Evolutionary conservation across 1,140 invertebrate genomes (phyloP).

Genomic region (Drosophila prosaltans): DNA sequence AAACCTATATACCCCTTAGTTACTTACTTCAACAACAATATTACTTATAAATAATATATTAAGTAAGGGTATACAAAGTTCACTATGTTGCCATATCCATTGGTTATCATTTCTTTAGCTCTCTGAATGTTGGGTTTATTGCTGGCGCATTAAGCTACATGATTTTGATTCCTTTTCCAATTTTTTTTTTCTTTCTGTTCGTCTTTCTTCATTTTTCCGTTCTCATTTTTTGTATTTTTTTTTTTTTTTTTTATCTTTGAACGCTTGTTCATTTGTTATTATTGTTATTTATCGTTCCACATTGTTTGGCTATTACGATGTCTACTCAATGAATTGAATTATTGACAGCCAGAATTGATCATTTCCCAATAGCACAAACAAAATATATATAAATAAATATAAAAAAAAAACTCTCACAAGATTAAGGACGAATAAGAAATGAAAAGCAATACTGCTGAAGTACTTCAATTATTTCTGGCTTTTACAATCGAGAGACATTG

Average conservation of each 20-base stretch:
- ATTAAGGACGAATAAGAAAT: slow-evolving; percentile 16
- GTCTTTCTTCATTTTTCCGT: background rate
- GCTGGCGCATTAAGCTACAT: slow-evolving; percentile 41
- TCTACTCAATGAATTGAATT: slow-evolving; percentile 45
- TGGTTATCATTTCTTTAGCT: background rate
- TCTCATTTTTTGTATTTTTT: too few species aligned
- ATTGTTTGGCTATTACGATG: slow-evolving; percentile 37
- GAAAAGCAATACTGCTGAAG: slow-evolving; percentile 8
- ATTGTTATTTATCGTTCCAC: slow-evolving; percentile 48
- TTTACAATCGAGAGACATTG: background rate
- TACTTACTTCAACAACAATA: too few species aligned
- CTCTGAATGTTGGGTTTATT: slow-evolving; percentile 31
- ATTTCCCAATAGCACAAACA: slow-evolving; percentile 21
- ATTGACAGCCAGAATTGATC: slow-evolving; percentile 46
- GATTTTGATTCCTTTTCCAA: slow-evolving; percentile 28
- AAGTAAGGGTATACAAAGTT: background rate
- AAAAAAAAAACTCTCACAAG: background rate
- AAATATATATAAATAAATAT: slow-evolving; percentile 16
- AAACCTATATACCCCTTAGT: too few species aligned
- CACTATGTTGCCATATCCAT: background rate
- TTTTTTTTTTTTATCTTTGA: slow-evolving; percentile 13
- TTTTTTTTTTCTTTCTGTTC: slow-evolving; percentile 4
- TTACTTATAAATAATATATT: too few species aligned
- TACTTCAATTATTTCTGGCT: slow-evolving; percentile 12
- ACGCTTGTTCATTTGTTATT: slow-evolving; percentile 49